Base-by-base conservation (phyloP, 1,140 invertebrate species). In the Drosophila lacteicornis region DNA sequence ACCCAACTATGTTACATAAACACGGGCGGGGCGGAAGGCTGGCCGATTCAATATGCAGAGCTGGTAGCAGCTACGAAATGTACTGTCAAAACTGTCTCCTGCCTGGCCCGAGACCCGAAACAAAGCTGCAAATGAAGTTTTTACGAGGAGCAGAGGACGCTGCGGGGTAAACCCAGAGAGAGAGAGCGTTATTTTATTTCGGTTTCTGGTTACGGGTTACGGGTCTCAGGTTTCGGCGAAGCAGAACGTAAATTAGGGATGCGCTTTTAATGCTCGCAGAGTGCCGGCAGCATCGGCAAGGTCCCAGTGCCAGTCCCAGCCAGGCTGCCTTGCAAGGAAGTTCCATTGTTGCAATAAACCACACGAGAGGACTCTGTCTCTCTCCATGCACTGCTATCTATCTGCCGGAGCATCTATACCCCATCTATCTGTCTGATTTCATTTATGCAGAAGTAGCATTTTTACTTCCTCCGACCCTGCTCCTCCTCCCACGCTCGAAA, bases 401-500 rank as follows among this genome's bases (percentile, higher is more conserved):
- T n/a, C 45, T 59, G 53, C 15, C 49, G 56, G 43, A 55, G 59
- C 62, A 75, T 82, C 75, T 66, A 62, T 62, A 15, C 4, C 36
- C 40, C 63, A 45, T 69, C 79, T 82, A 82, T 73, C 58, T 80
- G 57, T 73, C 55, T 59, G 61, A 75, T 87, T 87, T 80, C 75
- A 70, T 88, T 88, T 84, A 87, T 87, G 83, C 83, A 83, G 55
- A 87, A 82, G 79, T 69, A 77, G 75, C 75, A 82, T 67, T 82
- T 84, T 84, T 80, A 46, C 51, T 63, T 27, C 55, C 45, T 36
- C n/a, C n/a, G 27, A 30, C 6, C 0, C 12, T 25, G 22, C 12
- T 47, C 15, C 49, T 33, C 15, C 33, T 2, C 5, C 58, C 0
- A 25, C 17, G 25, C 12, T 40, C 36, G 11, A 51, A 42, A 50